Percentiles rank a stretch among this genome's conserved stretches.
phyloP scores from a whole-genome alignment of 2,797 vertebrate genomes.

The Rhodeus uyekii region DNA sequence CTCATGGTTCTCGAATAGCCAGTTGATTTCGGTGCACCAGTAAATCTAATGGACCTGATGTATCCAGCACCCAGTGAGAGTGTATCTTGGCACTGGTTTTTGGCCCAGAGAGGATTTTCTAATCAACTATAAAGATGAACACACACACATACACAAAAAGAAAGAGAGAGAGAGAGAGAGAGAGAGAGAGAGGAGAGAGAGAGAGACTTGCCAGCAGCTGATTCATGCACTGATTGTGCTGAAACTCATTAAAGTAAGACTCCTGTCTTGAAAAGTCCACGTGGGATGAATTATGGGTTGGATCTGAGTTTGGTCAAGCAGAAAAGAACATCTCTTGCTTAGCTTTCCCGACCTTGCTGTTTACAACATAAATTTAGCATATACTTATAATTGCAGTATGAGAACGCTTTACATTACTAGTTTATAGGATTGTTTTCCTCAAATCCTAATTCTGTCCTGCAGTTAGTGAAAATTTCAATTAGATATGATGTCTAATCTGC shows the following conservation, averaged over 20 bases:
- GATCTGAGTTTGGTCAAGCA: conserved; percentile 25
- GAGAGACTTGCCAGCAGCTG: conserved; percentile 49
- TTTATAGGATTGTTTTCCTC: neutral
- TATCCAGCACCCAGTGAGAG: conserved; percentile 2
- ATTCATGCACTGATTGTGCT: conserved; percentile 55
- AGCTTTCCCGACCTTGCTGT: neutral
- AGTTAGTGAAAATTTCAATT: neutral
- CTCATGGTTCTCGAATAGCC: neutral
- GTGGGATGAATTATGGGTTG: conserved; percentile 41
- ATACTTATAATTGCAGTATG: neutral
- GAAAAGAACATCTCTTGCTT: conserved; percentile 1
- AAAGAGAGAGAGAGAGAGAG: no score
- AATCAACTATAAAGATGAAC: conserved; percentile 29
- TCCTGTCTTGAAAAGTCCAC: conserved; percentile 36
- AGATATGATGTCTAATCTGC: neutral
- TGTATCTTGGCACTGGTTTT: conserved; percentile 22
- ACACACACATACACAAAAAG: conserved; percentile 14
- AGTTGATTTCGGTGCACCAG: neutral
- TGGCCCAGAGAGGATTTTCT: conserved; percentile 19
- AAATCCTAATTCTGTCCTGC: neutral
- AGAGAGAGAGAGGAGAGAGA: no score
- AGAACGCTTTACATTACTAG: neutral
- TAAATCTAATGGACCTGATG: conserved; percentile 10
- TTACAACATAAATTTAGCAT: neutral
- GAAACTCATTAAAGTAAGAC: conserved; percentile 52